Base-by-base conservation (phyloP, 1,140 invertebrate species). In the Brachionus calyciflorus region DNA sequence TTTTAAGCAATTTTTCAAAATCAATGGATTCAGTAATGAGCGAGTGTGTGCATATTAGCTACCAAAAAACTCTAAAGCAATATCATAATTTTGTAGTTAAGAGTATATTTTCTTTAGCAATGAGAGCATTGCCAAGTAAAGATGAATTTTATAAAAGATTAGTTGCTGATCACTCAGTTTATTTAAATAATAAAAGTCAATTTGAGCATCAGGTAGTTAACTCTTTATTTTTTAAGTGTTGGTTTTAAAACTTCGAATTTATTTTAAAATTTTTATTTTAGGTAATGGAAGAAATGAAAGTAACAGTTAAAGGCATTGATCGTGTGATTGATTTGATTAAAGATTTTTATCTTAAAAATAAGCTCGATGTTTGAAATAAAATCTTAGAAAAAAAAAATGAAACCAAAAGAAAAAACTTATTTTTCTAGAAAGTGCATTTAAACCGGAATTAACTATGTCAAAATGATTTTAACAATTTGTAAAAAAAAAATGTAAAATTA, bases 1-100 rank as follows among this genome's bases (percentile, higher is more conserved):
- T 78, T 55, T 57, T 53, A 33, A 37, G 46, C 14, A n/a, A 55
- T 17, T 60, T 77, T 53, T 46, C 73, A 1, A 63, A 55, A 57
- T 57, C 68, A 37, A 24, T 12, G 19, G 46, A 73, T 73, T 41
- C 46, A 26, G 40, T 46, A 76, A 57, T 76, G 53, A 76, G 53
- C 28, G 49, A 76, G 24, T 78, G 78, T 69, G 78, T 68, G 4
- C 46, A 60, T 17, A 60, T 41, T 5, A 68, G 57, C 19, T 78
- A 78, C 41, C 30, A 63, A 65, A 65, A 77, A 9, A 77, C 76
- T 10, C 76, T 78, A 0, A 77, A 53, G 26, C 73, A 77, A 51
- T 77, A 77, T n/a, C 78, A 78, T 55, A 78, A 78, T 40, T 78
- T 63, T 51, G 76, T 78, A 21, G 63, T 77, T 19, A 77, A 53